A percentile compares a stretch with the other conserved stretches of the same genome.
phyloP scores from a whole-genome alignment of 2,888 invertebrate genomes.

The Timema cristinae region DNA sequence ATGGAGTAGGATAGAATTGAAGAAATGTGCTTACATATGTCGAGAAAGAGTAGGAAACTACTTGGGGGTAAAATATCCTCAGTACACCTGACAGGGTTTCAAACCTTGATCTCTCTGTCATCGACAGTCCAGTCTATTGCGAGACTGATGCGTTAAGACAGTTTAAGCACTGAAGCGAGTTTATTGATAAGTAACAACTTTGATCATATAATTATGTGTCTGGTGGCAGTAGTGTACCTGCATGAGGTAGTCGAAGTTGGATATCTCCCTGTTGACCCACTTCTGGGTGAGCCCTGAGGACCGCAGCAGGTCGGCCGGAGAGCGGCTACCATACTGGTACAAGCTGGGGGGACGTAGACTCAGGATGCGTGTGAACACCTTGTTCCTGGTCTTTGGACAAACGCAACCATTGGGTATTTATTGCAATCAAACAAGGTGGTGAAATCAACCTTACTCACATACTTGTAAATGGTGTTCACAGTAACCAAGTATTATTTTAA shows the following conservation, averaged over 20 bases:
- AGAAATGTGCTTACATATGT: neutral
- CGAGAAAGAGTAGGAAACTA: neutral
- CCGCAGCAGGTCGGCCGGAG: conserved; percentile 57
- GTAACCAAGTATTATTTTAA: too few species aligned
- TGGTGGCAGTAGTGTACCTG: conserved; percentile 35
- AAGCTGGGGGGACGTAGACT: conserved; percentile 58
- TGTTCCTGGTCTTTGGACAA: conserved; percentile 53
- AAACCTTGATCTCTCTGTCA: too few species aligned
- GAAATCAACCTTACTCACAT: too few species aligned
- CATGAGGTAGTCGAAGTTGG: conserved; percentile 74
- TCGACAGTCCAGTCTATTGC: too few species aligned
- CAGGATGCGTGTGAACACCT: conserved; percentile 57
- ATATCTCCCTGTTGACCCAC: conserved; percentile 65
- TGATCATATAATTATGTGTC: too few species aligned
- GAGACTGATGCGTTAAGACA: neutral
- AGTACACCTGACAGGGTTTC: neutral
- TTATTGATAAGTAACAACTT: too few species aligned
- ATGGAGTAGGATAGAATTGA: neutral
- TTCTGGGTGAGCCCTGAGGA: conserved; percentile 57
- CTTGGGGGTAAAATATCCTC: neutral
- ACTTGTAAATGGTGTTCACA: too few species aligned
- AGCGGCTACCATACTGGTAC: conserved; percentile 54
- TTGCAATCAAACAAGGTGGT: too few species aligned
- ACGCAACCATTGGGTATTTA: neutral
- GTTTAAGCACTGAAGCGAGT: too few species aligned